Percentiles rank a stretch among this genome's conserved stretches.
phyloP scores from a whole-genome alignment of 1,140 invertebrate genomes.

The Drosophila parabipectinata region DNA sequence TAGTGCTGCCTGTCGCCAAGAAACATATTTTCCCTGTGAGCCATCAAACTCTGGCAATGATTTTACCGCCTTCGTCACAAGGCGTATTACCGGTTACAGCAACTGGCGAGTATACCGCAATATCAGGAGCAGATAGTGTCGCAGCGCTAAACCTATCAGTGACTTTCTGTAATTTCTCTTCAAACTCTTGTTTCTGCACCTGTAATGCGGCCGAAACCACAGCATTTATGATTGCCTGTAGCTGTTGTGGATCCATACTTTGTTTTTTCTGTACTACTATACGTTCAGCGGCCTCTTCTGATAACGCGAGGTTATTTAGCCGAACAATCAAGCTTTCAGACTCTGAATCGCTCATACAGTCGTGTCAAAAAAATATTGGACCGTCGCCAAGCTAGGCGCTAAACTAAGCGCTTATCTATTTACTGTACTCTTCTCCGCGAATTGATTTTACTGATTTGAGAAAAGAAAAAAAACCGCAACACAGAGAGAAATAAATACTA shows the following conservation, averaged over 20 bases:
- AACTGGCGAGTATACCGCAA: neutral
- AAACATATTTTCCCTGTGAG: slow-evolving; percentile 30
- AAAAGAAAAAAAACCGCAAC: too few species aligned
- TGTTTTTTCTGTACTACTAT: neutral
- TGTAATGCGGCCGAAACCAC: neutral
- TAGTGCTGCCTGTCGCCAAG: slow-evolving; percentile 14
- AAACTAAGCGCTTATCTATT: too few species aligned
- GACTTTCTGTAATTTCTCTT: neutral
- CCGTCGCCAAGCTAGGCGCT: too few species aligned
- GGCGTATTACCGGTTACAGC: neutral
- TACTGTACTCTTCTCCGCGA: too few species aligned
- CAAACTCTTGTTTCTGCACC: too few species aligned
- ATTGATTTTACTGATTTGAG: too few species aligned
- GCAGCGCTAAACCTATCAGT: slow-evolving; percentile 1
- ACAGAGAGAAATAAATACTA: too few species aligned
- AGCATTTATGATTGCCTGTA: neutral
- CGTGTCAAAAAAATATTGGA: too few species aligned
- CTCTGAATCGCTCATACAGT: too few species aligned
- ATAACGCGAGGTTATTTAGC: too few species aligned
- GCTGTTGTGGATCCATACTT: neutral
- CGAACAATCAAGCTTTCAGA: too few species aligned
- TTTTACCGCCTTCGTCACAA: too few species aligned
- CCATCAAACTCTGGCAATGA: slow-evolving; percentile 2
- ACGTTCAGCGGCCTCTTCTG: neutral
- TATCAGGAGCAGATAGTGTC: neutral